These are phyloP conservation scores for Byasa hedistus DNA, from an alignment of 2,888 invertebrate species.

Conservation along the genomic window DNA sequence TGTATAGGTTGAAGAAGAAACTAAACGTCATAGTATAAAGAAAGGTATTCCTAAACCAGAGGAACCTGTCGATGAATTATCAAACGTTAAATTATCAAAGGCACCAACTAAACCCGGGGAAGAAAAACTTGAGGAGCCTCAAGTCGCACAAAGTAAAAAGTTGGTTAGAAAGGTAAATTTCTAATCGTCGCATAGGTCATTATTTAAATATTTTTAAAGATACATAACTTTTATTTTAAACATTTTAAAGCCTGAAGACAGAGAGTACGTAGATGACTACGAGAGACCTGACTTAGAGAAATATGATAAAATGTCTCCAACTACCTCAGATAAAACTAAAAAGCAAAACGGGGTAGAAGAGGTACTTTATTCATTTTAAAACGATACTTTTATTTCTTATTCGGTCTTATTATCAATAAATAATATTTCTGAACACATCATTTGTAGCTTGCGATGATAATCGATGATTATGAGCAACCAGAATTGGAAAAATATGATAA, in stretches of 20 bases:
- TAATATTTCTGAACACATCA: constrained; percentile 9
- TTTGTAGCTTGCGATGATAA: constrained; percentile 70
- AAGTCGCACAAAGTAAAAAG: constrained; percentile 65
- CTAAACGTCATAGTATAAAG: constrained; percentile 64
- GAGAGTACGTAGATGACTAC: constrained; percentile 84
- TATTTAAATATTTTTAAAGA: not conserved
- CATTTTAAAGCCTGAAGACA: constrained; percentile 76
- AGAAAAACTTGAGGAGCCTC: constrained; percentile 61
- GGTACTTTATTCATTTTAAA: constrained; percentile 45
- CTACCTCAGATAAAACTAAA: constrained; percentile 70
- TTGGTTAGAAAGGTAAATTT: constrained; percentile 62
- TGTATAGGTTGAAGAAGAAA: constrained; percentile 62
- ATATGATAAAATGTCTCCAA: constrained; percentile 81
- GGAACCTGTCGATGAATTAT: constrained; percentile 68
- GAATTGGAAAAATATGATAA: constrained; percentile 85
- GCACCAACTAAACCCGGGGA: constrained; percentile 60
- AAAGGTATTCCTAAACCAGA: constrained; percentile 66
- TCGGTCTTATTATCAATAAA: constrained; percentile 1
- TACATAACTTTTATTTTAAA: constrained; percentile 18
- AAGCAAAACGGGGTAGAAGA: constrained; percentile 70
- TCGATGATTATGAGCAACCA: constrained; percentile 86
- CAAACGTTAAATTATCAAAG: constrained; percentile 67
- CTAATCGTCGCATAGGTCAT: not conserved
- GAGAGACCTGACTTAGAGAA: constrained; percentile 87
- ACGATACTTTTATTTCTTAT: not conserved